These are phyloP conservation scores for Timema podura DNA, from an alignment of 2,888 invertebrate genomes.

Conservation along the genomic window DNA sequence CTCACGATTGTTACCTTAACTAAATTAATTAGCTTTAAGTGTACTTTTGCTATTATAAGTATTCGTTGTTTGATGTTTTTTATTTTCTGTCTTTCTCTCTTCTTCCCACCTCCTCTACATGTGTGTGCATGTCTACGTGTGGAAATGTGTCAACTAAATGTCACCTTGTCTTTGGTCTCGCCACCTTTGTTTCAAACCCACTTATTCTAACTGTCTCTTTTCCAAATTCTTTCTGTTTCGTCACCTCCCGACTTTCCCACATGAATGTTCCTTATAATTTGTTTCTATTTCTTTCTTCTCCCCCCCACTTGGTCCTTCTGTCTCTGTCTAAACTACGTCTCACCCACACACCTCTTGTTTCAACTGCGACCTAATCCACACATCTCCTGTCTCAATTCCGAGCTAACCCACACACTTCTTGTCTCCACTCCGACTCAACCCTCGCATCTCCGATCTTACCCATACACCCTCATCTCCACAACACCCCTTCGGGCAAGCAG, in stretches of 20 bases:
- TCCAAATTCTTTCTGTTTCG: too few relatives aligned
- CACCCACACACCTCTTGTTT: not conserved
- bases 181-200: not conserved
- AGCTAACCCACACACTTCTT: not conserved
- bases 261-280: conserved; percentile 6
- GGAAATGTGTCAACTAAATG: not conserved
- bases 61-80: conserved; percentile 10
- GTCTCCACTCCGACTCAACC: not conserved
- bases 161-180: not conserved
- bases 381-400: not conserved
- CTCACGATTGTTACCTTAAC: too few relatives aligned
- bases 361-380: not conserved
- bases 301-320: conserved; percentile 23
- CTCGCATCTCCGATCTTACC: conserved; percentile 4
- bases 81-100: conserved; percentile 19
- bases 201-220: too few relatives aligned
- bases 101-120: conserved; percentile 10
- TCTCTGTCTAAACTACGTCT: conserved; percentile 16
- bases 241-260: too few relatives aligned
- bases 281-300: conserved; percentile 24
- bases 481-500: conserved; percentile 38
- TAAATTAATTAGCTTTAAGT: too few relatives aligned
- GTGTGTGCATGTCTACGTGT: conserved; percentile 13
- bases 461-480: conserved; percentile 33
- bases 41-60: too few relatives aligned